A percentile compares a stretch with the other conserved stretches of the same genome.
phyloP scores from a whole-genome alignment of 2,888 invertebrate species.

The Pterostichus madidus region DNA sequence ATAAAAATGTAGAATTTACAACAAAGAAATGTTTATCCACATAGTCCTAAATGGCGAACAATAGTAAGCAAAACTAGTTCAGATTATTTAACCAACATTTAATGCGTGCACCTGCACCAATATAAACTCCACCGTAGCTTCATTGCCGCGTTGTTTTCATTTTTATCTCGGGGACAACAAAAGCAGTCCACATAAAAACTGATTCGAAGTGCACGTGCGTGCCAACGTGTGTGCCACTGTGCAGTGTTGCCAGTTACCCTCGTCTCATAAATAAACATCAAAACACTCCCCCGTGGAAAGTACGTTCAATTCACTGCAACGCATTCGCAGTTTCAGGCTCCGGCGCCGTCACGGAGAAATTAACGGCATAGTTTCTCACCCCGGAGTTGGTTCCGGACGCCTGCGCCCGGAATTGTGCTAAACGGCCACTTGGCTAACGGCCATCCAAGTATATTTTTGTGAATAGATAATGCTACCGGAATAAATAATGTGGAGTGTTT shows the following conservation, averaged over 20 bases:
- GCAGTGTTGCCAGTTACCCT: constrained; percentile 23
- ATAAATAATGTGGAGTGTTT: constrained; percentile 12
- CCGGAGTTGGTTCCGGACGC: constrained; percentile 21
- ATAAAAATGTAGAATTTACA: neutral
- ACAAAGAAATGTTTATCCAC: constrained; percentile 18
- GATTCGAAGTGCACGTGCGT: constrained; percentile 34
- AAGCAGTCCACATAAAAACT: constrained; percentile 27
- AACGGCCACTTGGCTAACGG: constrained; percentile 33
- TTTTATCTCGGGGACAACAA: constrained; percentile 13
- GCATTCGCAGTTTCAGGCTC: constrained; percentile 25
- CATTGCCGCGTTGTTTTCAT: neutral
- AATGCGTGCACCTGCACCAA: constrained; percentile 2
- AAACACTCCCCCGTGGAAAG: constrained; percentile 52
- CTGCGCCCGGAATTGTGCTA: constrained; percentile 6
- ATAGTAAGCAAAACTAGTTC: neutral
- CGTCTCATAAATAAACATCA: constrained; percentile 60
- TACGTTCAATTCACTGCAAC: constrained; percentile 52
- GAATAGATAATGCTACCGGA: constrained; percentile 18
- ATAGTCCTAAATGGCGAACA: constrained; percentile 13
- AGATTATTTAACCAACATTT: constrained; percentile 16
- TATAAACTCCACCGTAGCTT: neutral
- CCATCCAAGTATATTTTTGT: constrained; percentile 12
- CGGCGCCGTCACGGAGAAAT: constrained; percentile 9
- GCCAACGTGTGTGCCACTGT: neutral
- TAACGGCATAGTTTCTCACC: constrained; percentile 27